Conservation (phyloP, 2,888 invertebrate genomes). For the Drosophila siamana region DNA sequence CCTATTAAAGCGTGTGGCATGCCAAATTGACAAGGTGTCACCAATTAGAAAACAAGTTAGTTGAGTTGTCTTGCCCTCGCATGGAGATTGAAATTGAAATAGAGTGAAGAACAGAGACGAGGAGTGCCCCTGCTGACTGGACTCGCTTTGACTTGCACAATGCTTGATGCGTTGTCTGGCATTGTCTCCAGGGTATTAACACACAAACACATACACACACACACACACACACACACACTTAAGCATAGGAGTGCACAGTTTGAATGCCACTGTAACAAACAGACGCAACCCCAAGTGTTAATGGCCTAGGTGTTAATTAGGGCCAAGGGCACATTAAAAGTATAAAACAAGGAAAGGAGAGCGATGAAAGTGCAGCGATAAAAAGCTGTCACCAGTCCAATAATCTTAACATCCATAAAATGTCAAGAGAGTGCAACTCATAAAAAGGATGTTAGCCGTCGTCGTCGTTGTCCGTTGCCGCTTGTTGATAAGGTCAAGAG, state of each 20-base stretch:
- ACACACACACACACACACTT: conserved; percentile 3
- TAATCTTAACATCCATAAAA: conserved; percentile 64
- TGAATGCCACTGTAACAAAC: conserved; percentile 53
- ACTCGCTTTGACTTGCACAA: conserved; percentile 9
- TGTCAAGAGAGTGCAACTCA: conserved; percentile 66
- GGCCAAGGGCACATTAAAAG: conserved; percentile 65
- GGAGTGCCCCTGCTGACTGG: conserved; percentile 57
- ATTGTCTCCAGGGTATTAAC: conserved; percentile 40
- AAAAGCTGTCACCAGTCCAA: conserved; percentile 73
- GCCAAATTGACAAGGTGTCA: conserved; percentile 82
- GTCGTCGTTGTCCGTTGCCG: conserved; percentile 12
- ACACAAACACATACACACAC: neutral
- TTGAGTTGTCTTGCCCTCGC: conserved; percentile 46
- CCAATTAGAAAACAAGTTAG: conserved; percentile 83
- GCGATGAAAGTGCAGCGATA: conserved; percentile 72
- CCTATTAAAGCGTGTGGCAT: conserved; percentile 76
- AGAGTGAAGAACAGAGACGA: conserved; percentile 1
- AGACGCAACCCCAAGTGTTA: conserved; percentile 69
- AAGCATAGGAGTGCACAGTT: conserved; percentile 37
- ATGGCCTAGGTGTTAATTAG: conserved; percentile 80
- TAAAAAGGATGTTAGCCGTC: conserved; percentile 54
- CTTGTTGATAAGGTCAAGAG: conserved; percentile 74
- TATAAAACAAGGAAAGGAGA: conserved; percentile 12
- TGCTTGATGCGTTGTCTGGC: conserved; percentile 3
- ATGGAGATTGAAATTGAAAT: conserved; percentile 8